Base-by-base conservation (phyloP, 2,888 invertebrate species). In the Parnassius apollo region DNA sequence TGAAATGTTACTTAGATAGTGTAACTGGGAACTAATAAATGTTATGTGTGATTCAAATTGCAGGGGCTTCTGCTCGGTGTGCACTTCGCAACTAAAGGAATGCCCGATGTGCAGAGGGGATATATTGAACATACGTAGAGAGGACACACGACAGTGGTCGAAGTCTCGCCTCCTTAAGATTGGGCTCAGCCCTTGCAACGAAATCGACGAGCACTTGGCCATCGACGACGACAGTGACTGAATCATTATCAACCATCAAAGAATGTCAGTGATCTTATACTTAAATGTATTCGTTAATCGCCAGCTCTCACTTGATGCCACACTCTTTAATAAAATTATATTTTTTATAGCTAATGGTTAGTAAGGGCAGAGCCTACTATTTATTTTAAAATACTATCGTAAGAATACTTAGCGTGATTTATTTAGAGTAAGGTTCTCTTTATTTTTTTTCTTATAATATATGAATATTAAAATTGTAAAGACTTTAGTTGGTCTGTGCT, bases 61-160 rank as follows among this genome's bases (percentile, higher is more conserved):
- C 97, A 86, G 88, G 42, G 98, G 97, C 49, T 97, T 98, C 88
- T 98, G 98, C 89, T 92, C 93, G 56, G 88, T 93, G 12, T 97
- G 97, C 91, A 94, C 96, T 12, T 92, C 94, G 62, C 96, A 96
- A 80, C 81, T 98, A 70, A 94, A 94, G 69, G 95, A 95, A 71
- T 98, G 98, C 83, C 98, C 98, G 12, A 94, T 98, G 93, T 98
- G 98, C 86, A 94, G 98, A 22, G 81, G 83, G 25, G 68, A 67
- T 8, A 86, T 88, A 42, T 3, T 48, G 35, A 48, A 53, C 46
- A n/a, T 59, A 10, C 53, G 46, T 9, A 13, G 46, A 2, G 53
- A 35, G 46, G 45, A 51, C 52, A 46, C 52, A 52, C 52, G 46
- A 59, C 52, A 44, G 45, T 25, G 44, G 8, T 45, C 22, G 25